Evolutionary conservation across 37 sponge, comb jelly and placozoan species (phyloP), one percentile per base, ranked within the genome.

Genomic region (Lycopodina hypogea): DNA sequence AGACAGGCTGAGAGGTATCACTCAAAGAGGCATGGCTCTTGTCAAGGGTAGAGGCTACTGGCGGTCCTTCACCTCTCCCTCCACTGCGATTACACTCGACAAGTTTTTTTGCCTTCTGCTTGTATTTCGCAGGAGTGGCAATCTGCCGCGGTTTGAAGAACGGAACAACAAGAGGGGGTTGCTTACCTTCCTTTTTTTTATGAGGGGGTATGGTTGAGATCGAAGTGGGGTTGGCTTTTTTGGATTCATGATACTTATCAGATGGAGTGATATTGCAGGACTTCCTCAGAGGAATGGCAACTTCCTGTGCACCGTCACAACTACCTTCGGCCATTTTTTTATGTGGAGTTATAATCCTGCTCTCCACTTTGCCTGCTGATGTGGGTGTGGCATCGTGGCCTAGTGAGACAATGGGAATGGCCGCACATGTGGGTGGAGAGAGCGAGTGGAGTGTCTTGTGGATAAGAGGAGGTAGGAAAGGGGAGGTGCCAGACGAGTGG

Each of bases 281-380:
- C 51, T 80, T 86, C 23, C 69, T 40, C 34, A 86, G 60, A 39
- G 75, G 81, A 22, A 86, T 79, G 68, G 63, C 71, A 22, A 71
- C 60, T 12, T 71, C 57, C 9, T n/a, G n/a, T n/a, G n/a, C n/a
- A n/a, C n/a, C n/a, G n/a, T n/a, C n/a, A n/a, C 51, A 24, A 9
- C 39, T 24, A 3, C 37, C 68, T 67, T 35, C 68, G 29, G 7
- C 26, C 1, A 45, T 4, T 9, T 36, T 40, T 23, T 38, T 35
- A 51, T 19, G 32, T 32, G n/a, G n/a, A 35, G 68, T 12, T 50
- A 32, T 11, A 36, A 12, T 18, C 29, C 3, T 3, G 36, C 12
- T 33, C 8, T 28, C 61, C 17, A 51, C 36, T 4, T 23, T 33
- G 36, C n/a, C 40, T 12, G 74, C 34, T 26, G 45, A 56, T 6